Base-by-base conservation (phyloP, 2,797 vertebrate species). In the Sebastes iracundus region DNA sequence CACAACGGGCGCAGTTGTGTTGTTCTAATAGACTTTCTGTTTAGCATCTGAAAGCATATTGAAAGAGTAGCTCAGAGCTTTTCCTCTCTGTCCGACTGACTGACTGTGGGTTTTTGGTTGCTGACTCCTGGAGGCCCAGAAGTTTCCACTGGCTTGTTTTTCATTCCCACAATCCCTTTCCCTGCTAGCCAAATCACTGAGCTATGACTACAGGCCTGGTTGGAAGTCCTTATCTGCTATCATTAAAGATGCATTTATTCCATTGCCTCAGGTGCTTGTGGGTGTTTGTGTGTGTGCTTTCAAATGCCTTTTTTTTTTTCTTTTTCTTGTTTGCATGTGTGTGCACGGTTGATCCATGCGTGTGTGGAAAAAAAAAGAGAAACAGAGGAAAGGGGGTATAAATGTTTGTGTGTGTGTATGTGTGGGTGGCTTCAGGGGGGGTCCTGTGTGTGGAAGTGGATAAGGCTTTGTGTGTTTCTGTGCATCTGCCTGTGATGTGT, bases 191-290 rank as follows among this genome's bases (percentile, higher is more conserved):
- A 93, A 94, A 95, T 93, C 94, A 94, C 92, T 94, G 93, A 95
- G 93, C 93, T 95, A 93, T 94, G 94, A 95, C 94, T 94, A 93
- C 89, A 92, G 92, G 92, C 91, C 91, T 93, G 93, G 94, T 94
- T 94, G 93, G 93, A 90, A 95, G 93, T 95, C 94, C 92, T 94
- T 94, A 95, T 95, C 94, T 94, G 90, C 91, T 94, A 94, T 95
- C 94, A 94, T 95, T 94, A 95, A 94, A 95, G 93, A 95, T 95
- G 93, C 93, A 95, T 94, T 95, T 95, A 95, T 95, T 95, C 94
- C 92, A 89, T 90, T 85, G 93, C 94, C 94, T 92, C 86, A 92
- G 94, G 94, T 94, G 88, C 91, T 88, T 91, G 87, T 92, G 91
- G 76, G 91, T 93, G 88, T 91, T 79, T 83, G 83, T 85, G 84